A percentile compares a stretch with the other conserved stretches of the same genome.
These are phyloP conservation scores for Leucophenga montana DNA, from an alignment of 2,888 invertebrate genomes.

Conservation along the genomic window DNA sequence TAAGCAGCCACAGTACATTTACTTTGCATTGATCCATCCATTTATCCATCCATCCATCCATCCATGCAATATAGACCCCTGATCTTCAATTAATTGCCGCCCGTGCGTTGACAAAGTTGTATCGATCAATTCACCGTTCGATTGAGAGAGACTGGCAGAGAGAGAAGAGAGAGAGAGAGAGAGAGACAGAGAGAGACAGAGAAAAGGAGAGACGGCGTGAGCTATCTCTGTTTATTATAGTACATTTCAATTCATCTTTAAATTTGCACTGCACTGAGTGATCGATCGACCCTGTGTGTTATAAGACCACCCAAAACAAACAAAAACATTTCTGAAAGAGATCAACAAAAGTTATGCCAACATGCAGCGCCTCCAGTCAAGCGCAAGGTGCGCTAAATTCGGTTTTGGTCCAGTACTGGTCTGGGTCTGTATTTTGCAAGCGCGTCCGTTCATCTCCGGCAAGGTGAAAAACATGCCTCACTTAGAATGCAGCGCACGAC, in stretches of 20 bases:
- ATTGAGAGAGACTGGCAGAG: slow-evolving; percentile 5
- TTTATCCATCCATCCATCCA: not conserved
- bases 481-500: not conserved
- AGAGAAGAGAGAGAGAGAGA: slow-evolving; percentile 17
- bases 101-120: slow-evolving; percentile 1
- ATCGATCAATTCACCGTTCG: not conserved
- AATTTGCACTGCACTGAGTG: no score
- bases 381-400: slow-evolving; percentile 11
- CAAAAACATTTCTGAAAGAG: not conserved
- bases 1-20: not conserved
- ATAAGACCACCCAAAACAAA: not conserved
- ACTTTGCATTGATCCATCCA: slow-evolving; percentile 8
- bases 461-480: slow-evolving; percentile 4
- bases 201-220: no score
- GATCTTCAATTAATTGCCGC: slow-evolving; percentile 18
- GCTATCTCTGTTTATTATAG: no score
- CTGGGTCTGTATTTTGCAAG: no score
- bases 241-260: no score
- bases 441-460: not conserved
- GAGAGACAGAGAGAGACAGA: slow-evolving; percentile 45
- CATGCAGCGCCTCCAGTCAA: not conserved
- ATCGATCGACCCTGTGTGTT: no score
- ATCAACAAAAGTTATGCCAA: not conserved
- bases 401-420: no score
- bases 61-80: not conserved